A percentile compares a stretch with the other conserved stretches of the same genome.
phyloP scores from a whole-genome alignment of 1,140 invertebrate genomes.

The Cydia fagiglandana region DNA sequence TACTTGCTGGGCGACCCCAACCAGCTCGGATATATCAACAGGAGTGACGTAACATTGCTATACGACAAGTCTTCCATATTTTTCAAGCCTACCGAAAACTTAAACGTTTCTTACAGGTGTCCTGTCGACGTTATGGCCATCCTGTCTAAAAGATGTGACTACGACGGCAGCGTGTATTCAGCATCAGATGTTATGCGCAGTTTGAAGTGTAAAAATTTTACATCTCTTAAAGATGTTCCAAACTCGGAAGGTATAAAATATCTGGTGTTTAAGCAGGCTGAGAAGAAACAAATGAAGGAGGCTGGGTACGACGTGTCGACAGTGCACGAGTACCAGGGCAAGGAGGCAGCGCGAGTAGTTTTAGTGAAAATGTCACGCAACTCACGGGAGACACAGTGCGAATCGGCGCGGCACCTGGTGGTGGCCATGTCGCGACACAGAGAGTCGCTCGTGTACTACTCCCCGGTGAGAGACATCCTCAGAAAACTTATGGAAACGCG shows the following conservation, averaged over 20 bases:
- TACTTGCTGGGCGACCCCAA: conserved; percentile 17
- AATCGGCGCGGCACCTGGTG: background rate
- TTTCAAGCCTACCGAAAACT: background rate
- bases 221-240: background rate
- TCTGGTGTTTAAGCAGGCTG: conserved; percentile 20
- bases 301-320: conserved; percentile 16
- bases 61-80: background rate
- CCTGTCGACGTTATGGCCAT: conserved; percentile 11
- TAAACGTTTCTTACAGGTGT: conserved; percentile 18
- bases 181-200: background rate
- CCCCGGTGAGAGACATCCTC: background rate
- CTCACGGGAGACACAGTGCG: background rate
- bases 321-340: conserved; percentile 16
- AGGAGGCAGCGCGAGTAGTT: background rate
- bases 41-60: background rate
- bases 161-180: background rate
- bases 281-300: conserved; percentile 1
- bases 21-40: conserved; percentile 21
- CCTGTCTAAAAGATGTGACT: background rate
- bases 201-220: background rate
- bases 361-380: conserved; percentile 3
- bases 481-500: background rate
- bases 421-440: conserved; percentile 5
- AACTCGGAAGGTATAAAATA: background rate
- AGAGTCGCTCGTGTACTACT: conserved; percentile 10